Base-by-base conservation (phyloP, 2,797 vertebrate genomes). In the Siniperca scherzeri region DNA sequence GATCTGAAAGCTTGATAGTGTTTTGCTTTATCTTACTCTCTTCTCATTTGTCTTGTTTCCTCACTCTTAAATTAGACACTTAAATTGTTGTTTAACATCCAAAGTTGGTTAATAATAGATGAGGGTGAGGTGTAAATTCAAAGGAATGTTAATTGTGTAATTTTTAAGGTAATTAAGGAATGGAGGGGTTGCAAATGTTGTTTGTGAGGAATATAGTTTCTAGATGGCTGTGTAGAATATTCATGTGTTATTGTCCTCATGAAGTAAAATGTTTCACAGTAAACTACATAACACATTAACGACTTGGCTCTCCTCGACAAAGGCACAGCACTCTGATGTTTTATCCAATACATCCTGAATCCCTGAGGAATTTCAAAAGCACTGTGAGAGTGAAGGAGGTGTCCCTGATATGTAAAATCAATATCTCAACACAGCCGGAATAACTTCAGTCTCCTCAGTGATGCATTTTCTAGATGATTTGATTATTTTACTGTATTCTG, bases 321-420 rank as follows among this genome's bases (percentile, higher is more conserved):
- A 53, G 17, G 2, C 5, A 13, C 48, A 56, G 48, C 55, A 14
- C 27, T 42, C 11, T 57, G 21, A 52, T 75, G n/a, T 53, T 64
- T 85, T 78, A 76, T 74, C 55, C 64, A 75, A 67, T 85, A 79
- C 82, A 76, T 68, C 36, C 56, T 44, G 46, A 75, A 66, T 84
- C 85, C 30, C 42, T 0, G 11, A 52, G 71, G 74, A 73, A n/a
- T 78, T 80, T 82, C 19, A 48, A 44, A 46, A 77, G 44, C 10
- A 0, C 13, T 50, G 42, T 75, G 46, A 62, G 67, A 80, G 53
- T 42, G 81, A 64, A 81, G 65, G 62, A 53, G 68, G 82, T 3
- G 70, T 66, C 69, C 53, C 86, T 80, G 82, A 80, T 77, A 74
- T 61, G 55, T 75, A 50, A 83, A 90, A 89, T 90, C 86, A 87